phyloP scores from a whole-genome alignment of 2,888 invertebrate species.

The Amphipoea oculea region DNA sequence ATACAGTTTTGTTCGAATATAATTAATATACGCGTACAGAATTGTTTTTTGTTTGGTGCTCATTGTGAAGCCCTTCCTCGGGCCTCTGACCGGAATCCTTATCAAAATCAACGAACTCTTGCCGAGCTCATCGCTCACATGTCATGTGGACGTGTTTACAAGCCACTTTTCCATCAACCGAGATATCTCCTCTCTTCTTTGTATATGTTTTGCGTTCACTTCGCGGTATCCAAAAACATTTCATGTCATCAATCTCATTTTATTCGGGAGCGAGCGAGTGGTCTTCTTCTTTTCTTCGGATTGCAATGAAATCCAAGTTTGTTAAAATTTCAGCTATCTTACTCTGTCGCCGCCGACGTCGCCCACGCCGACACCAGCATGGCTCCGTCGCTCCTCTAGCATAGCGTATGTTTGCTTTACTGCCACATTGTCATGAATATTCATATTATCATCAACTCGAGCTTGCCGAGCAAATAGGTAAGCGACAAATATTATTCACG shows the following conservation, averaged over 20 bases:
- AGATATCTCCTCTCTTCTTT: slow-evolving; percentile 66
- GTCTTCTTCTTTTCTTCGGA: slow-evolving; percentile 49
- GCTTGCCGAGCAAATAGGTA: slow-evolving; percentile 69
- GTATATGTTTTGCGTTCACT: slow-evolving; percentile 51
- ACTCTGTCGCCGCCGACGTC: slow-evolving; percentile 75
- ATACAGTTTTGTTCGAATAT: slow-evolving; percentile 35
- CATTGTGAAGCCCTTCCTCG: slow-evolving; percentile 57
- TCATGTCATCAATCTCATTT: slow-evolving; percentile 45
- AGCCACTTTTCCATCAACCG: slow-evolving; percentile 70
- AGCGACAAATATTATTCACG: slow-evolving; percentile 70
- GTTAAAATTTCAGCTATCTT: slow-evolving; percentile 79
- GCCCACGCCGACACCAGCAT: slow-evolving; percentile 74
- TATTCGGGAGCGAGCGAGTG: slow-evolving; percentile 68
- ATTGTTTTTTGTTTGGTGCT: slow-evolving; percentile 39
- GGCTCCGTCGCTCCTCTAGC: slow-evolving; percentile 77
- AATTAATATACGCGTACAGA: slow-evolving; percentile 30
- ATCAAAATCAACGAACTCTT: slow-evolving; percentile 69
- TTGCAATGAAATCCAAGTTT: slow-evolving; percentile 71
- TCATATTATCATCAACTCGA: slow-evolving; percentile 74
- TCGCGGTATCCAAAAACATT: slow-evolving; percentile 54
- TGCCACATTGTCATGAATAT: slow-evolving; percentile 75
- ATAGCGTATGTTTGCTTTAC: slow-evolving; percentile 76
- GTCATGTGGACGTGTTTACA: slow-evolving; percentile 70
- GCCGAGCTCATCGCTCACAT: slow-evolving; percentile 73
- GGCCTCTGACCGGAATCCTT: slow-evolving; percentile 69